phyloP scores from a whole-genome alignment of 1,140 invertebrate genomes.

The Sipha flava region DNA sequence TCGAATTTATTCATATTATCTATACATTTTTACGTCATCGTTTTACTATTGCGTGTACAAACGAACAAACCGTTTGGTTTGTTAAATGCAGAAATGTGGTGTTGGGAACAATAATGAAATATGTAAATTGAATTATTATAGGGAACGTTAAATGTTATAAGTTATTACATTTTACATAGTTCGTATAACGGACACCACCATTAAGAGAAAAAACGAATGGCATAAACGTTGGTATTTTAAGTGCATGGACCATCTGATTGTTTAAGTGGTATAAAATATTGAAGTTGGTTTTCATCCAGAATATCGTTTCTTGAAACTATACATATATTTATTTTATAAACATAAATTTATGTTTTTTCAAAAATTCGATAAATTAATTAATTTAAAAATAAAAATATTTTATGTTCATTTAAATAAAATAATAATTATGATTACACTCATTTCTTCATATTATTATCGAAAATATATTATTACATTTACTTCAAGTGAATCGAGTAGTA shows the following conservation, averaged over 20 bases:
- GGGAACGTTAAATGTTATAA: background rate
- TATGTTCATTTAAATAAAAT: too few species aligned
- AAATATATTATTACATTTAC: too few species aligned
- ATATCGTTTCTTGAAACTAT: background rate
- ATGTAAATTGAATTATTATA: background rate
- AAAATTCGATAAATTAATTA: background rate
- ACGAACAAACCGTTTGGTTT: background rate
- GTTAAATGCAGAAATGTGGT: background rate
- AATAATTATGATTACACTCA: too few species aligned
- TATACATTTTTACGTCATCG: too few species aligned
- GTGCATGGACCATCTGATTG: background rate
- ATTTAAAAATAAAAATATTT: background rate
- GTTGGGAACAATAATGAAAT: background rate
- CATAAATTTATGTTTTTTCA: background rate
- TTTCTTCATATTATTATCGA: too few species aligned
- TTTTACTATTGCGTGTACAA: too few species aligned
- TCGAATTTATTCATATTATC: too few species aligned
- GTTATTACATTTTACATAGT: background rate
- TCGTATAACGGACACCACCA: background rate
- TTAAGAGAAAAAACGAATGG: background rate
- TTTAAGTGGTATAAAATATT: background rate
- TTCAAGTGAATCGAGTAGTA: too few species aligned
- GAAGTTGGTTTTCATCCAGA: background rate
- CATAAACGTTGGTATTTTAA: background rate
- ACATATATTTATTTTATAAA: background rate